Conservation (phyloP, 2,797 vertebrate species). For the Rhabdophis nuchalis region DNA sequence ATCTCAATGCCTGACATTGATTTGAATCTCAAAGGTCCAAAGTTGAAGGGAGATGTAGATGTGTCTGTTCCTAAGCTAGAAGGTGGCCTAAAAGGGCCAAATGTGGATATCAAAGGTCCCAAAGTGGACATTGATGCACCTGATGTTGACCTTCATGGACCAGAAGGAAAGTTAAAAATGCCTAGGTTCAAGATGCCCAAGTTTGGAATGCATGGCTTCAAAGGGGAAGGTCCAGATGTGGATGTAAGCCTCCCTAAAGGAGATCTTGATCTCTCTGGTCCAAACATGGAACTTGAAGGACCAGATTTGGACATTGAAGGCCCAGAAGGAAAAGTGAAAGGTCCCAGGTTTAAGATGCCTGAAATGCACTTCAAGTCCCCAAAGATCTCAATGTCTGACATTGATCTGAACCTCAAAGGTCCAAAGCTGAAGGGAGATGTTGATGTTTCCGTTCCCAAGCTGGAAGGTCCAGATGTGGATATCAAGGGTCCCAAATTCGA, state of each 20-base stretch:
- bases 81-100: no score
- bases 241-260: not conserved
- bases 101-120: not conserved
- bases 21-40: not conserved
- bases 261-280: not conserved
- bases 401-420: not conserved
- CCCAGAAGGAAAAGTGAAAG: not conserved
- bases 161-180: not conserved
- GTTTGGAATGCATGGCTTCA: not conserved
- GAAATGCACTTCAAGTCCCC: not conserved
- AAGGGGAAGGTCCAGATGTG: not conserved
- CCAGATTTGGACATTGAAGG: not conserved
- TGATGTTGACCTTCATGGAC: no score
- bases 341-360: not conserved
- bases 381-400: not conserved
- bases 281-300: not conserved
- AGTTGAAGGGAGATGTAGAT: not conserved
- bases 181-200: not conserved
- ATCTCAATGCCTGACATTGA: not conserved
- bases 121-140: not conserved
- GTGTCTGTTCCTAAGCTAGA: not conserved
- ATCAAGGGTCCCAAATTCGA: constrained; percentile 8
- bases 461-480: constrained; percentile 59
- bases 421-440: not conserved
- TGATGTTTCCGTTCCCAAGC: not conserved